These are phyloP conservation scores for Meloidogyne chitwoodi DNA, from an alignment of 1,140 invertebrate genomes.

Conservation along the genomic window DNA sequence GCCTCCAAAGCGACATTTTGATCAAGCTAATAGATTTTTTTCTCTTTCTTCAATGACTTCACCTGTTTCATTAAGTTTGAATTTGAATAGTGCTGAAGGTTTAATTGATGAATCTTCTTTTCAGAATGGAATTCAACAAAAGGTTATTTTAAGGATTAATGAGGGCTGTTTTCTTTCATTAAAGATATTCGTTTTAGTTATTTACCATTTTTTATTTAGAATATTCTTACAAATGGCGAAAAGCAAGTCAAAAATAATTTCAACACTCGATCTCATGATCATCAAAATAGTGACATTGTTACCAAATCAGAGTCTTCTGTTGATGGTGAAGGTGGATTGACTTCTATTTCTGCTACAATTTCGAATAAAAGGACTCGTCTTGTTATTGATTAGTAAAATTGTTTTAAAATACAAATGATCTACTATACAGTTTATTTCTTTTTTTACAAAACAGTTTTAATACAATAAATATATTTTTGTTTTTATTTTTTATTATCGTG, in stretches of 20 bases:
- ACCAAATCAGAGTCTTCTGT: not conserved
- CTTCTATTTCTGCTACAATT: not conserved
- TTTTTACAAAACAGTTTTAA: too few species aligned
- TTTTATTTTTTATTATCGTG: too few species aligned
- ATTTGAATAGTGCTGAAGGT: not conserved
- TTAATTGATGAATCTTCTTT: not conserved
- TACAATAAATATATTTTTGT: too few species aligned
- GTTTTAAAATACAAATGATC: too few species aligned
- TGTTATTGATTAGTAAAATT: not conserved
- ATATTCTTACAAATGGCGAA: not conserved
- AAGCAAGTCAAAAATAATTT: not conserved
- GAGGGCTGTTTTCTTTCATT: too few species aligned
- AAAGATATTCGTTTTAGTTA: too few species aligned
- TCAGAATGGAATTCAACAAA: not conserved
- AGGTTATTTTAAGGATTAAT: too few species aligned
- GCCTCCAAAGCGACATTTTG: constrained; percentile 1
- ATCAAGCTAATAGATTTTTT: constrained; percentile 19
- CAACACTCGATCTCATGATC: not conserved
- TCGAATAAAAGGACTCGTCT: not conserved
- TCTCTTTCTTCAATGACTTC: constrained; percentile 36
- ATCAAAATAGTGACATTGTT: not conserved
- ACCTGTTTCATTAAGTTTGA: constrained; percentile 20
- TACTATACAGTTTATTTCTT: too few species aligned
- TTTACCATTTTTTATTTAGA: not conserved
- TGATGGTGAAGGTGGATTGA: not conserved